A percentile compares a stretch with the other conserved stretches of the same genome.
phyloP scores from a whole-genome alignment of 2,797 vertebrate species.

The Syngnathus rostellatus region DNA sequence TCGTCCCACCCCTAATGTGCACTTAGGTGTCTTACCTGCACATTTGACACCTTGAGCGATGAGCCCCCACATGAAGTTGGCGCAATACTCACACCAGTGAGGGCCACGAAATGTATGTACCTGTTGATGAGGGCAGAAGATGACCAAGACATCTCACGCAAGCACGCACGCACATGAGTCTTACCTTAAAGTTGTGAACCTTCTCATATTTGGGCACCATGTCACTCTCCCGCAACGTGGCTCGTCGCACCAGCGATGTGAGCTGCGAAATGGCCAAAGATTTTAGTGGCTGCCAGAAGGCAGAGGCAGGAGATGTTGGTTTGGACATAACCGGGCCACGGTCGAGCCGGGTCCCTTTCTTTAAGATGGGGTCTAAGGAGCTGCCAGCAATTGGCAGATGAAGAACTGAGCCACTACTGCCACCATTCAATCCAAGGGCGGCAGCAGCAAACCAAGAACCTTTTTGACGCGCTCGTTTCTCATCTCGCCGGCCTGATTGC shows the following conservation, averaged over 20 bases:
- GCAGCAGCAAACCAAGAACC: slow-evolving; percentile 76
- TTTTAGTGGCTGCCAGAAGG: slow-evolving; percentile 96
- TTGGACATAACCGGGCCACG: slow-evolving; percentile 62
- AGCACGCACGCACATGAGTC: slow-evolving; percentile 14
- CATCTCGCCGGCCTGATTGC: slow-evolving; percentile 66
- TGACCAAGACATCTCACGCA: background rate
- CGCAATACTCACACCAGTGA: slow-evolving; percentile 95
- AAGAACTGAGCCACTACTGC: slow-evolving; percentile 32
- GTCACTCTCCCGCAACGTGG: slow-evolving; percentile 96
- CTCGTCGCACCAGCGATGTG: slow-evolving; percentile 92
- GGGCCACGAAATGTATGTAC: slow-evolving; percentile 91
- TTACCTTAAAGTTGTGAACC: slow-evolving; percentile 99
- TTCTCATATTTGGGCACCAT: slow-evolving; percentile 93
- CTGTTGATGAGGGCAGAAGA: slow-evolving; percentile 44
- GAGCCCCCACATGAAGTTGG: slow-evolving; percentile 98
- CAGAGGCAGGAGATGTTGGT: slow-evolving; percentile 71
- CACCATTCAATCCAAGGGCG: slow-evolving; percentile 75
- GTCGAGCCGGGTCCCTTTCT: slow-evolving; percentile 12
- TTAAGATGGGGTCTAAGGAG: slow-evolving; percentile 10
- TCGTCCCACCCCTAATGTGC: no score
- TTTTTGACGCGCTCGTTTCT: slow-evolving; percentile 73
- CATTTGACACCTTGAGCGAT: slow-evolving; percentile 94
- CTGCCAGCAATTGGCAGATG: slow-evolving; percentile 24
- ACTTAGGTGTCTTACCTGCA: slow-evolving; percentile 72
- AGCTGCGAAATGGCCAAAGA: slow-evolving; percentile 99